Evolutionary conservation across 2,113 vertebrate genomes (phyloP).

Genomic region (Calypte anna): DNA sequence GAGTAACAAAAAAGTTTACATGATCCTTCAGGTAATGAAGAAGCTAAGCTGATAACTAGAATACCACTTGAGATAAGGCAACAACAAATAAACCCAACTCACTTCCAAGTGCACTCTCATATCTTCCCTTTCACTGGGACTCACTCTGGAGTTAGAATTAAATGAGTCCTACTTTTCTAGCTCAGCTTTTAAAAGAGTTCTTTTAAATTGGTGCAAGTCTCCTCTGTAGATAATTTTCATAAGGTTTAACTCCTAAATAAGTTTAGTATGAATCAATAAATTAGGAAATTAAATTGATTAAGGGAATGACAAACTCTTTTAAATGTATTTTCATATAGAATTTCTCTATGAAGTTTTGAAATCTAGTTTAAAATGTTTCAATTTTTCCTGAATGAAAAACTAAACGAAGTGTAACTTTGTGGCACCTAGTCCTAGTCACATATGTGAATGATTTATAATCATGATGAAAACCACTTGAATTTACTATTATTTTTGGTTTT

Average conservation of each 20-base stretch:
- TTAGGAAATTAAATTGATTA: not conserved
- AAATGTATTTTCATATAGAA: not conserved
- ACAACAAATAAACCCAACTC: not conserved
- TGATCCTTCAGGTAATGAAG: not conserved
- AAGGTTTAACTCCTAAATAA: not conserved
- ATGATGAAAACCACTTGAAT: constrained; percentile 26
- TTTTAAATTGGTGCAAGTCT: not conserved
- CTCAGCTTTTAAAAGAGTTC: not conserved
- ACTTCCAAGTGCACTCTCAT: not conserved
- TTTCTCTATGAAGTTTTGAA: not conserved
- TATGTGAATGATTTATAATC: not conserved
- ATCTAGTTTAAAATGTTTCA: not conserved
- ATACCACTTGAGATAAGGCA: not conserved
- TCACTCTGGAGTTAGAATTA: not conserved
- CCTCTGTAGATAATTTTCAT: not conserved
- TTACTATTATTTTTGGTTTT: not conserved
- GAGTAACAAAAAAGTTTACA: not conserved
- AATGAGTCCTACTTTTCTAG: not conserved
- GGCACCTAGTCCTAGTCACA: not conserved
- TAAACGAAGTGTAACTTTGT: not conserved
- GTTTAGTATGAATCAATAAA: not conserved
- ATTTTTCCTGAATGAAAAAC: not conserved
- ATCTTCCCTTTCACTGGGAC: not conserved
- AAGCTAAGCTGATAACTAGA: not conserved
- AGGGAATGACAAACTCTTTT: not conserved